phyloP scores from a whole-genome alignment of 2,888 invertebrate species.

The Thysanoteuthis rhombus region DNA sequence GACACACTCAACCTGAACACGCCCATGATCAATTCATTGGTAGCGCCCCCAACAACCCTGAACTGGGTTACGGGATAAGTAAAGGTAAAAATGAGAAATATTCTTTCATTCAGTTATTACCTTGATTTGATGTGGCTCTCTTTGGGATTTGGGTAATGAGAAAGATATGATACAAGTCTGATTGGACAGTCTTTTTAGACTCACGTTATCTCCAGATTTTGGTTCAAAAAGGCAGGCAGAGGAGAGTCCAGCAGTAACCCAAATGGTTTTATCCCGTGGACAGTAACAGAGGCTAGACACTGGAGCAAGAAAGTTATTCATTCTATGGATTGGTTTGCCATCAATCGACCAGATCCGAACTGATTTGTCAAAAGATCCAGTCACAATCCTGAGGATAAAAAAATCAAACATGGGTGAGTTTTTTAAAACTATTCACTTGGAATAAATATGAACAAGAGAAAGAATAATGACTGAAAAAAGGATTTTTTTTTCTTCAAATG shows the following conservation, averaged over 20 bases:
- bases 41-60: no score
- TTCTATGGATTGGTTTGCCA: slow-evolving; percentile 65
- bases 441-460: no score
- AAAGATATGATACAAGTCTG: not conserved
- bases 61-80: no score
- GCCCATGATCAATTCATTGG: no score
- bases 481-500: no score
- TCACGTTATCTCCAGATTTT: slow-evolving; percentile 67
- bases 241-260: slow-evolving; percentile 65
- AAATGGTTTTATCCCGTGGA: slow-evolving; percentile 65
- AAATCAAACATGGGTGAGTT: not conserved
- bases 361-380: slow-evolving; percentile 67
- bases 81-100: not conserved
- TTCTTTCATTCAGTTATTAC: not conserved
- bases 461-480: no score
- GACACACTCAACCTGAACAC: no score
- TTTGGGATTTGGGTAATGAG: not conserved
- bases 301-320: slow-evolving; percentile 62
- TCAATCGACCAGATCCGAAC: slow-evolving; percentile 67
- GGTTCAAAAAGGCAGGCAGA: slow-evolving; percentile 66
- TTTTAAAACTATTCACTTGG: no score
- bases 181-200: slow-evolving; percentile 36
- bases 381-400: slow-evolving; percentile 61
- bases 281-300: slow-evolving; percentile 65
- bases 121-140: not conserved